Base-by-base conservation (phyloP, 2,113 vertebrate genomes). In the Callaeas wilsoni region DNA sequence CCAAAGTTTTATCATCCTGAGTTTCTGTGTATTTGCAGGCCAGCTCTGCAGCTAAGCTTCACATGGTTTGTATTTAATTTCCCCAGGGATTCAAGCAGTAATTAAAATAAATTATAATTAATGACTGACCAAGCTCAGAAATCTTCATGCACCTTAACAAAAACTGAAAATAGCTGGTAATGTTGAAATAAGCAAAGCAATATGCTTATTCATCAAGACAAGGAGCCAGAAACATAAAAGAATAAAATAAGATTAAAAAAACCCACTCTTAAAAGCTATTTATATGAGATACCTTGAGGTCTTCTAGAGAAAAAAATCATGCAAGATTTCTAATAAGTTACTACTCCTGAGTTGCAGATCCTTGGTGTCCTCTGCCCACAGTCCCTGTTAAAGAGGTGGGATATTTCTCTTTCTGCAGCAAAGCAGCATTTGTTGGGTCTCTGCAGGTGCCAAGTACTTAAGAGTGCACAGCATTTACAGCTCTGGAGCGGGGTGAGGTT, bases 61-160 rank as follows among this genome's bases (percentile, higher is more conserved):
- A 79, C 0, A 0, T 76, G 23, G 39, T 46, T 92, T 74, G 59
- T 41, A 59, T 69, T 87, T 95, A 81, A 93, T 96, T 97, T 93
- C 87, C 44, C 39, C 22, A 57, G 63, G 67, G 94, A 90, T 88
- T 93, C 70, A 84, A 80, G 33, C 42, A 67, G 80, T 85, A 94
- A 94, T 96, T 96, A 97, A 91, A 96, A 96, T 82, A 93, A 96
- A 93, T 87, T 89, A 85, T 89, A 92, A 89, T 82, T 96, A 90
- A 95, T 80, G 52, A 68, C 39, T 92, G 82, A 70, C 70, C 63
- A 94, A 88, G 25, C 13, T 33, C 75, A 70, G 75, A 90, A 80
- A 52, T 57, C 75, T 85, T 84, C 11, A 47, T 42, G 37, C 30
- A 87, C 52, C 67, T 89, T 81, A 93, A 87, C 30, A 84, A 90